A percentile compares a stretch with the other conserved stretches of the same genome.
Conservation (phyloP, 2,797 vertebrate species). For the Loris lydekkerianus region DNA sequence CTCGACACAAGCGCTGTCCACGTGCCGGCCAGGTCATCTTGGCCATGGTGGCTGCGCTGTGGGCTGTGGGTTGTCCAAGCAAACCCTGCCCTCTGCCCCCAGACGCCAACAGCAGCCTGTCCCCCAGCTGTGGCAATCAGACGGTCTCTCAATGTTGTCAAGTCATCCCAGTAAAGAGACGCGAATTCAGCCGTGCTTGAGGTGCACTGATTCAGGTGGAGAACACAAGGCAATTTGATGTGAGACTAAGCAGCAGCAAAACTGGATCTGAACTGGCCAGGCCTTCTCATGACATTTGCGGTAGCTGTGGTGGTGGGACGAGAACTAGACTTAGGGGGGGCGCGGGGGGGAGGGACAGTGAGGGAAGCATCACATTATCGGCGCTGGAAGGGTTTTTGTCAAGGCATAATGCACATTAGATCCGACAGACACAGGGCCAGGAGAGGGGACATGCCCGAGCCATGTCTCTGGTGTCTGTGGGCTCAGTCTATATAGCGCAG, state of each 20-base stretch:
- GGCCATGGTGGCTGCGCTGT: background rate
- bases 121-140: background rate
- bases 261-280: background rate
- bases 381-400: background rate
- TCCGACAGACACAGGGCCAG: background rate
- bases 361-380: background rate
- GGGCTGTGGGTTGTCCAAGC: background rate
- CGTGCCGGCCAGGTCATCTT: background rate
- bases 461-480: background rate
- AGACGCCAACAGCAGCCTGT: background rate
- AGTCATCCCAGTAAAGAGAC: background rate
- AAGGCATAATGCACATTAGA: background rate
- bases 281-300: background rate
- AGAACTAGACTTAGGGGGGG: background rate
- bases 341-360: background rate
- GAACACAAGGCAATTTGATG: background rate
- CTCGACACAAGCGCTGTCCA: background rate
- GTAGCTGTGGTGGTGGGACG: background rate
- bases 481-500: background rate
- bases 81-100: background rate
- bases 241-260: background rate
- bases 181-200: background rate
- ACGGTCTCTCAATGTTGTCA: background rate
- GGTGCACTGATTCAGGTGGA: background rate
- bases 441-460: background rate